A percentile compares a stretch with the other conserved stretches of the same genome.
phyloP scores from a whole-genome alignment of 2,888 invertebrate genomes.

The Ichneumoninae sp. region DNA sequence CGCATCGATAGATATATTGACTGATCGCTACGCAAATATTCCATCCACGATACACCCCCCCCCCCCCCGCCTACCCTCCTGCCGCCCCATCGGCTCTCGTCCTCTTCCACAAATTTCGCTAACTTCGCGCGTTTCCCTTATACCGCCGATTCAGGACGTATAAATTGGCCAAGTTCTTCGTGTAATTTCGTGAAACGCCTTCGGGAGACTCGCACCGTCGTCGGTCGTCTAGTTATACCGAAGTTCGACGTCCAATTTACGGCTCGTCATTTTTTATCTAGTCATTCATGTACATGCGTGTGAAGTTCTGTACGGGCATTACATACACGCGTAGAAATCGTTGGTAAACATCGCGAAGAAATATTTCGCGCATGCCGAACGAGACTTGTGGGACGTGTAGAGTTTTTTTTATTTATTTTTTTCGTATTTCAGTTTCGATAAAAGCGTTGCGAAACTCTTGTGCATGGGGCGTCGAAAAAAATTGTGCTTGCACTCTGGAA shows the following conservation, averaged over 20 bases:
- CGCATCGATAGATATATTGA: conserved; percentile 67
- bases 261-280: conserved; percentile 3
- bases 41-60: conserved; percentile 57
- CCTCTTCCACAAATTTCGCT: conserved; percentile 41
- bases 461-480: background rate
- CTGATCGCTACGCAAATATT: conserved; percentile 71
- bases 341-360: background rate
- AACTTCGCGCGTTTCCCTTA: conserved; percentile 45
- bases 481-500: too few species aligned
- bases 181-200: conserved; percentile 57
- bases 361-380: background rate
- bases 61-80: background rate
- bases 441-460: background rate
- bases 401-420: background rate
- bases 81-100: background rate
- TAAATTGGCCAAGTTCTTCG: conserved; percentile 66
- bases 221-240: conserved; percentile 28
- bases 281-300: background rate
- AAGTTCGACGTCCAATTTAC: conserved; percentile 1
- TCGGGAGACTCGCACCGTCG: conserved; percentile 13
- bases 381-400: background rate
- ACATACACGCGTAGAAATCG: background rate
- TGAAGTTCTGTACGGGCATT: background rate
- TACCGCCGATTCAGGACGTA: conserved; percentile 25
- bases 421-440: background rate